Conservation (phyloP, 2,888 invertebrate genomes). For the Disparrhopalites patrizii region DNA sequence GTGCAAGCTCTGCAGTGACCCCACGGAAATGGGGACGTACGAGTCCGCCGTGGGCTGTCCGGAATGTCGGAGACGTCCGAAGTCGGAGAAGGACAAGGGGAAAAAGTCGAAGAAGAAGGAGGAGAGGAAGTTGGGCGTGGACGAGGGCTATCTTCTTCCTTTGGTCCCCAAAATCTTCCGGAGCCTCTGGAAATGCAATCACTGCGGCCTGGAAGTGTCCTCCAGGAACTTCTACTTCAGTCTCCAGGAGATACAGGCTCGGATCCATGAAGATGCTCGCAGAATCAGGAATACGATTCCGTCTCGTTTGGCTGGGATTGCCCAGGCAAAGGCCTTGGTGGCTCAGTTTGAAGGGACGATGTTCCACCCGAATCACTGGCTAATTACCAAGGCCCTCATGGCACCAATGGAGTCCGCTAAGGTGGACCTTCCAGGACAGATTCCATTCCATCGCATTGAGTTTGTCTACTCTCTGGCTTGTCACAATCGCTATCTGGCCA, state of each 20-base stretch:
- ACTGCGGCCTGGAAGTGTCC: neutral
- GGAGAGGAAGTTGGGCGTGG: neutral
- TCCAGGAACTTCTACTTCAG: too few species aligned
- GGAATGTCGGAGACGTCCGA: neutral
- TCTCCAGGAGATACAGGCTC: too few species aligned
- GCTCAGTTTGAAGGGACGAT: neutral
- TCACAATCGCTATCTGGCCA: too few species aligned
- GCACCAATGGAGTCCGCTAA: too few species aligned
- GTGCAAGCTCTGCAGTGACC: neutral
- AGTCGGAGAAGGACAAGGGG: neutral
- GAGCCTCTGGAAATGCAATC: neutral
- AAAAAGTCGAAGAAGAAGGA: neutral
- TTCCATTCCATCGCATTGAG: too few species aligned
- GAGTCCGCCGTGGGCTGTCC: neutral
- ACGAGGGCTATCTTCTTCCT: neutral
- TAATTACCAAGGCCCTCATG: slow-evolving; percentile 4
- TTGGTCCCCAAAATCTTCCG: neutral
- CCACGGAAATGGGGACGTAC: neutral
- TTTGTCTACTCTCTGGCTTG: too few species aligned
- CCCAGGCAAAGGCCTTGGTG: too few species aligned
- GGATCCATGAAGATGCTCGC: neutral
- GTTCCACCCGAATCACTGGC: slow-evolving; percentile 2
- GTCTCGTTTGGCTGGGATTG: neutral
- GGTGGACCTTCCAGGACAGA: too few species aligned
- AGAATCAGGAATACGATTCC: neutral